phyloP scores from a whole-genome alignment of 2,797 vertebrate species.

The Psittacula echo region DNA sequence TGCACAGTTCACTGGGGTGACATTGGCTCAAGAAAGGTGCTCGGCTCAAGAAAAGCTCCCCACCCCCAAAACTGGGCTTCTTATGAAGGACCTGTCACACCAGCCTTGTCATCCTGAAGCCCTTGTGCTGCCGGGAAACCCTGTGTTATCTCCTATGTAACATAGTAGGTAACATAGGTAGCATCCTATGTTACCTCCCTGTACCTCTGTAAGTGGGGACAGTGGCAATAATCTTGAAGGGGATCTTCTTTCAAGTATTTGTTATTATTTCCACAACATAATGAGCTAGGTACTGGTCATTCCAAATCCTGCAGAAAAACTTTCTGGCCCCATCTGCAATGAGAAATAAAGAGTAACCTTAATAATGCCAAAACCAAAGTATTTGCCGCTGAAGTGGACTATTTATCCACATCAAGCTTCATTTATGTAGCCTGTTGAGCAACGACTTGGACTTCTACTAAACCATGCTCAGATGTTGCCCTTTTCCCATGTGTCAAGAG shows the following conservation, averaged over 20 bases:
- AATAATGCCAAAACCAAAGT: not conserved
- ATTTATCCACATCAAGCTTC: not conserved
- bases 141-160: too few species aligned
- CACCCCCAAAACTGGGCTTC: not conserved
- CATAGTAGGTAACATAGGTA: not conserved
- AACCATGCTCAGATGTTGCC: not conserved
- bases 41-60: not conserved
- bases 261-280: not conserved
- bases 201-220: not conserved
- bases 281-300: not conserved
- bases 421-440: not conserved
- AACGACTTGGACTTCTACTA: not conserved
- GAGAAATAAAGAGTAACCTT: not conserved
- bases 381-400: not conserved
- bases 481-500: not conserved
- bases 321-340: not conserved
- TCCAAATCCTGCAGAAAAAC: not conserved
- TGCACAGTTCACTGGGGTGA: fast-evolving
- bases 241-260: not conserved
- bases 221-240: not conserved
- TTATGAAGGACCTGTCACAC: not conserved
- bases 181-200: not conserved
- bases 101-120: not conserved
- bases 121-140: fast-evolving
- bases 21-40: not conserved